A percentile compares a stretch with the other conserved stretches of the same genome.
Evolutionary conservation across 2,888 invertebrate genomes (phyloP).

Genomic region (Agrotis exclamationis): DNA sequence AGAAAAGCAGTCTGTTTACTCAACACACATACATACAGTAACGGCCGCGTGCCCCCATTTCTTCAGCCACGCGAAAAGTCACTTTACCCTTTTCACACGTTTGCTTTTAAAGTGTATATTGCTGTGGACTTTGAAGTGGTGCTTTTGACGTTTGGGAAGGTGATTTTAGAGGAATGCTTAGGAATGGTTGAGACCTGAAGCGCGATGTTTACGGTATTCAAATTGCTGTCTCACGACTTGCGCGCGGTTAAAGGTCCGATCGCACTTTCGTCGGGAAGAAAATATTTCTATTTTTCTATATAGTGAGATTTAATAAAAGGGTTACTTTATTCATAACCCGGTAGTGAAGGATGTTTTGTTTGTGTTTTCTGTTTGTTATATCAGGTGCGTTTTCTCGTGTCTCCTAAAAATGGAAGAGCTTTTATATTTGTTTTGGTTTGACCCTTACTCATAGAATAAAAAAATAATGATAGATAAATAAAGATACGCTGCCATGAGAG

Average conservation of each 20-base stretch:
- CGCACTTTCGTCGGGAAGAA: conserved; percentile 34
- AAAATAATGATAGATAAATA: too few relatives aligned
- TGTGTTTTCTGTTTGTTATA: conserved; percentile 14
- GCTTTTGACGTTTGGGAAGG: conserved; percentile 70
- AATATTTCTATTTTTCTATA: conserved; percentile 53
- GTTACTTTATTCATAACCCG: conserved; percentile 69
- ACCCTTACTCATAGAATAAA: conserved; percentile 2
- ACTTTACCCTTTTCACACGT: conserved; percentile 76
- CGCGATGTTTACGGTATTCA: conserved; percentile 87
- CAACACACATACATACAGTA: conserved; percentile 86
- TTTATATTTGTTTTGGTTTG: conserved; percentile 7
- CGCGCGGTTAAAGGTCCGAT: conserved; percentile 67
- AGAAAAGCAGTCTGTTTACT: conserved; percentile 89
- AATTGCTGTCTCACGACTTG: conserved; percentile 82
- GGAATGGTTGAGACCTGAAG: conserved; percentile 83
- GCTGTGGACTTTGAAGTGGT: conserved; percentile 68
- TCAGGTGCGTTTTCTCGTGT: conserved; percentile 7
- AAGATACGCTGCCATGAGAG: too few relatives aligned
- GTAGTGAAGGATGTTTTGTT: conserved; percentile 29
- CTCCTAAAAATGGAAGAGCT: conserved; percentile 21
- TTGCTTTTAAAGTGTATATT: conserved; percentile 81
- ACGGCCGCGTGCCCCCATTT: conserved; percentile 85
- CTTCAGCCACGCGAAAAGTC: conserved; percentile 75
- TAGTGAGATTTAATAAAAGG: conserved; percentile 67
- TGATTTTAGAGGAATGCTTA: conserved; percentile 77